phyloP scores from a whole-genome alignment of 2,888 invertebrate genomes.

The Clanis bilineata region DNA sequence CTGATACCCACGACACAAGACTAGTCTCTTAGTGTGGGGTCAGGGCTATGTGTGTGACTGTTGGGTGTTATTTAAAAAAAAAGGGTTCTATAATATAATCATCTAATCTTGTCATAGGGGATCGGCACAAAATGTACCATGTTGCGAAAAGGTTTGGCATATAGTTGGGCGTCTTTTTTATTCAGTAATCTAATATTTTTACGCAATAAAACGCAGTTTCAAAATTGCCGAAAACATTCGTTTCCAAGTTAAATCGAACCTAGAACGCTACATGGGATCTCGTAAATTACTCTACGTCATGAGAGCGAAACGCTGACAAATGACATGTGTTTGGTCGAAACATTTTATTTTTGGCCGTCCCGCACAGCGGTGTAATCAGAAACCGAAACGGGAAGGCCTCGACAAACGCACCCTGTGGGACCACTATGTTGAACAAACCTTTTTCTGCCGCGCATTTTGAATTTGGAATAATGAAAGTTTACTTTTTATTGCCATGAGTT shows the following conservation, averaged over 20 bases:
- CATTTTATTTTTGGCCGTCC: conserved; percentile 62
- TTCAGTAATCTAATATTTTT: no score
- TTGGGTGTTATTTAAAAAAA: no score
- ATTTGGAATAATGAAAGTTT: conserved; percentile 21
- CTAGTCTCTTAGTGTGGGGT: no score
- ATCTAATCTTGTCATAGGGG: no score
- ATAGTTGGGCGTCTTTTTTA: no score
- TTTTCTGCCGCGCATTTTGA: conserved; percentile 21
- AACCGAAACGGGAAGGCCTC: conserved; percentile 34
- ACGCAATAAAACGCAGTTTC: no score
- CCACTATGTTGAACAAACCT: conserved; percentile 13
- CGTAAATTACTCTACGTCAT: conserved; percentile 64
- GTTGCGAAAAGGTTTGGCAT: no score
- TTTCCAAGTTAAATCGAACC: not conserved
- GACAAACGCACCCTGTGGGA: conserved; percentile 13
- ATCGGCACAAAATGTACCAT: no score
- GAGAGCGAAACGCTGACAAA: conserved; percentile 71
- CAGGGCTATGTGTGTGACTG: no score
- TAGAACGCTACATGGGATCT: conserved; percentile 47
- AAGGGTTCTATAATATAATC: no score
- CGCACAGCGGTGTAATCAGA: conserved; percentile 53
- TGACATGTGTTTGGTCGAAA: conserved; percentile 63
- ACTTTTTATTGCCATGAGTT: conserved; percentile 16
- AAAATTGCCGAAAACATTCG: no score
- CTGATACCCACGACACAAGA: no score